A percentile compares a stretch with the other conserved stretches of the same genome.
These are phyloP conservation scores for Gadopsis marmoratus DNA, from an alignment of 2,797 vertebrate species.

Conservation along the genomic window DNA sequence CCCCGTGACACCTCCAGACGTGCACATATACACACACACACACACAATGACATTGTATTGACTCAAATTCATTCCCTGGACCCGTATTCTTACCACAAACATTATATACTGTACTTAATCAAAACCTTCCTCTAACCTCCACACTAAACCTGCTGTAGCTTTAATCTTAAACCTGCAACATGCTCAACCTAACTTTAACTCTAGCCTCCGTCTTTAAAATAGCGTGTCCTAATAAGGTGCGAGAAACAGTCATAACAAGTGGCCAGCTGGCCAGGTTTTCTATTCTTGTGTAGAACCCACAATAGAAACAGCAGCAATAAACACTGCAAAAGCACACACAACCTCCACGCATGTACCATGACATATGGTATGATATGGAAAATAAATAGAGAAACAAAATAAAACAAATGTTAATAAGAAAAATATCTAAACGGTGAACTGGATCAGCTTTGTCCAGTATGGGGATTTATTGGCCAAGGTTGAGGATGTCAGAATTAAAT, in stretches of 20 bases:
- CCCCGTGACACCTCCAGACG: conserved; percentile 58
- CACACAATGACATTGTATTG: conserved; percentile 36
- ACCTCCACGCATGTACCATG: too few relatives aligned
- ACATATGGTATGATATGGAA: not conserved
- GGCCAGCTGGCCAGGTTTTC: conserved; percentile 49
- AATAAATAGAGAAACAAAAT: not conserved
- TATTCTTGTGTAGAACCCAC: conserved; percentile 51
- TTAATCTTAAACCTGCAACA: conserved; percentile 14
- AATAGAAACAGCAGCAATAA: conserved; percentile 48
- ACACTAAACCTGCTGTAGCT: conserved; percentile 3
- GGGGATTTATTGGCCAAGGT: not conserved
- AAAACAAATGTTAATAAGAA: not conserved
- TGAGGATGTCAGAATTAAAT: not conserved
- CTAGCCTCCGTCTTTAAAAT: conserved; percentile 47
- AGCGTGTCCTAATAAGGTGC: conserved; percentile 55
- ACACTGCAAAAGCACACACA: not conserved
- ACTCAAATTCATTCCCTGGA: conserved; percentile 39
- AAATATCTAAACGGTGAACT: not conserved
- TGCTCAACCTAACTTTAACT: conserved; percentile 25
- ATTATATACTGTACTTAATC: conserved; percentile 1
- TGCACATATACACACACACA: conserved; percentile 26
- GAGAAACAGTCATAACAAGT: conserved; percentile 35
- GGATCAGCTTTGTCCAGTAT: not conserved
- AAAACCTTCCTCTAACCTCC: conserved; percentile 6
- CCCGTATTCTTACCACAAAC: conserved; percentile 3